Base-by-base conservation (phyloP, 2,797 vertebrate species). In the Psittacula echo region DNA sequence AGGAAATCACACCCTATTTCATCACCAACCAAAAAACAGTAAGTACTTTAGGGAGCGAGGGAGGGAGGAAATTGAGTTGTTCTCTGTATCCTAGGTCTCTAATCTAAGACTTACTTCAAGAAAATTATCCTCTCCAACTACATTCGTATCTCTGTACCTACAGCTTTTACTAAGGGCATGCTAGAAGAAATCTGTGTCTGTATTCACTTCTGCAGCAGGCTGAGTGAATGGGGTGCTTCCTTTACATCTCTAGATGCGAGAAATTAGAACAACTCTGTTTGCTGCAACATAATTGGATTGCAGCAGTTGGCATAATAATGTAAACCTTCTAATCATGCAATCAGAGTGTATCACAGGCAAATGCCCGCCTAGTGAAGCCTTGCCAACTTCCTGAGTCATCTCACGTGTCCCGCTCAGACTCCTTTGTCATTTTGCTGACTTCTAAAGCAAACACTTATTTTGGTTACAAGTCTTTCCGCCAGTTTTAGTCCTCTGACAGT, bases 361-460 rank as follows among this genome's bases (percentile, higher is more conserved):
- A 81, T 21, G 62, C 32, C 66, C 51, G 48, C 13, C 34, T 58
- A 23, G 7, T 44, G 56, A 53, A 60, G 45, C 41, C n/a, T 56
- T 60, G 70, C 24, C 89, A 91, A 5, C 42, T 77, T 84, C 62
- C 68, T 66, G 19, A 78, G 51, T 50, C 23, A 70, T 14, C 74
- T 42, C 56, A 27, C 0, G 0, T 39, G 76, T 70, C 73, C 62
- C 11, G 8, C 54, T 78, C 58, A 70, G n/a, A 51, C 10, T 60
- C 24, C 71, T 56, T 66, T 80, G 79, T 24, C 62, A 23, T 77
- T 34, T 71, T 87, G 70, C 60, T 89, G 61, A 75, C 73, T 93
- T 73, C 51, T 65, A 79, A 79, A 80, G 60, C 26, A 94, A 88
- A 90, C 19, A 29, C 39, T 88, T 62, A 14, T 62, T 87, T 89